Base-by-base conservation (phyloP, 2,888 invertebrate genomes). In the Apoderus coryli region DNA sequence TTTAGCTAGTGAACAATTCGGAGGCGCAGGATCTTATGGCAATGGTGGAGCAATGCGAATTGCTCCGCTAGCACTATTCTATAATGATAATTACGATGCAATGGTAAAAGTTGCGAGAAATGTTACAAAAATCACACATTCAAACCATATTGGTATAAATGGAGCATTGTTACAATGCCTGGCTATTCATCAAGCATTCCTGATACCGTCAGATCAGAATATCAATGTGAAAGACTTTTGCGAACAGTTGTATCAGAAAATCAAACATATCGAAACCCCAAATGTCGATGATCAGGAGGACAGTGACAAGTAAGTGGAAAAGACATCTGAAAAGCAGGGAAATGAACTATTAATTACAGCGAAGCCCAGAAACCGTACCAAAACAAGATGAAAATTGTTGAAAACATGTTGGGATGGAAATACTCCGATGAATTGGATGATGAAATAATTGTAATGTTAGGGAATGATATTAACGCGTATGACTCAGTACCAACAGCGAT, bases 1-100 rank as follows among this genome's bases (percentile, higher is more conserved):
- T n/a, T n/a, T n/a, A n/a, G n/a, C 39, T 10, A 30, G 22, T 9
- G 37, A 36, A 23, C 76, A 76, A 48, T 79, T 77, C 50, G 52
- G 62, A 42, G 77, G 79, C 2, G 42, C 46, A 23, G 80, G 81
- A 2, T 79, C 78, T 2, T 76, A 64, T 55, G 81, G 80, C n/a
- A 81, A 80, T 55, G 80, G 80, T 2, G 77, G 72, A 25, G 76
- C 77, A 1, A 80, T 81, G 79, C 60, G 80, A 44, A 60, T 76
- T 14, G 57, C 72, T 12, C 80, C 80, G 2, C 54, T 76, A 22
- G 67, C 74, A 1, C 52, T 81, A 25, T 76, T 67, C 50, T 68
- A 59, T 40, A 57, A 64, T 34, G 56, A 61, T 32, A 56, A 66
- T 38, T 61, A 64, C 33, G 48, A 63, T 25, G 46, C 46, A 14